Evolutionary conservation across 1,140 invertebrate species (phyloP), one percentile per base, ranked within the genome.

Genomic region (Neotoxoptera formosana): DNA sequence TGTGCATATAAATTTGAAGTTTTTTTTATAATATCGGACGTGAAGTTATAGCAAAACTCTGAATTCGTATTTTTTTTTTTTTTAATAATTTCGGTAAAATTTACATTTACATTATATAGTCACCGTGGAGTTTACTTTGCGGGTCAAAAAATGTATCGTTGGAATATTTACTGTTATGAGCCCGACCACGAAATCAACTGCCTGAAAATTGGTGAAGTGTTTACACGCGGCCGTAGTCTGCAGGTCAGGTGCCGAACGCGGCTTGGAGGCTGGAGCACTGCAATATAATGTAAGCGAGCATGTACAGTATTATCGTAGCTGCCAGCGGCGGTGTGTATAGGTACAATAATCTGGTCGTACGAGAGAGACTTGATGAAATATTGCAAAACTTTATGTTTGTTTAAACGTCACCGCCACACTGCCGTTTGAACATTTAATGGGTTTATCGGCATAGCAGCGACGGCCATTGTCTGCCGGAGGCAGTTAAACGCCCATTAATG

Each of bases 381-480:
- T 76, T 76, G 60, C 60, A 76, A n/a, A 76, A 76, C 60, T 76
- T 76, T 76, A 76, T 76, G n/a, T 76, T 76, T 76, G n/a, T 76
- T 76, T 76, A 76, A 76, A 76, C 60, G 60, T 76, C 60, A 76
- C 60, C 60, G 60, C 60, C 60, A n/a, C 60, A 30, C 30, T 25
- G 60, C 60, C 60, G 60, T 76, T 76, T 76, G 60, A 76, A 76
- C 60, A 76, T 76, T 76, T 76, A 76, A 76, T 76, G 30, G n/a
- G 60, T 76, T 76, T 76, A 76, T 76, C 60, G 60, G 60, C n/a
- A n/a, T n/a, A n/a, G n/a, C 60, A 76, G 60, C 60, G 14, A 76
- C 30, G 60, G 60, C 60, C n/a, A 76, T 76, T 76, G 60, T 76
- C 60, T 76, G 60, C 60, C 30, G 60, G 60, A 30, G 60, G n/a